Conservation (phyloP, 2,888 invertebrate species). For the Hedya salicella region DNA sequence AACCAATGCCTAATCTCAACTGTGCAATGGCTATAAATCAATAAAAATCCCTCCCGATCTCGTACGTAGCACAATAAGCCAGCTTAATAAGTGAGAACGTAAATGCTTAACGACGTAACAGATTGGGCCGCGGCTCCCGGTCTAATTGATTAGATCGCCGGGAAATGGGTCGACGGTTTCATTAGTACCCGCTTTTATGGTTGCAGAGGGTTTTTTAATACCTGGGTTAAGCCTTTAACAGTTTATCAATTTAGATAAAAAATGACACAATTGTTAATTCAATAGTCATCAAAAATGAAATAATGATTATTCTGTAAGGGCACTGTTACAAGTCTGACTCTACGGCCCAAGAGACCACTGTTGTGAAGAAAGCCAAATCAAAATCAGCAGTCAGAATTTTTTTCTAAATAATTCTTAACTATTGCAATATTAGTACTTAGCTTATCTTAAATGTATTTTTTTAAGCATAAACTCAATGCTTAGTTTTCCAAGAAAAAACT, state of each 20-base stretch:
- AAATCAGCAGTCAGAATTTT: too few species aligned
- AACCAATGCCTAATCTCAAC: too few species aligned
- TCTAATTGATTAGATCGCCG: slow-evolving; percentile 33
- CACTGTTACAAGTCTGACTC: too few species aligned
- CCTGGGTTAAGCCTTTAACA: not conserved
- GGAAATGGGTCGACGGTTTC: slow-evolving; percentile 28
- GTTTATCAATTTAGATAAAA: not conserved
- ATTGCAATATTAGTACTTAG: too few species aligned
- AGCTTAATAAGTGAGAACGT: slow-evolving; percentile 26
- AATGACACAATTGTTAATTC: too few species aligned
- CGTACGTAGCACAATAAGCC: slow-evolving; percentile 9
- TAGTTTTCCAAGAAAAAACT: too few species aligned
- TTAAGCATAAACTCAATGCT: too few species aligned
- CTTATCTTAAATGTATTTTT: too few species aligned
- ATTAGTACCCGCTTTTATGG: slow-evolving; percentile 13
- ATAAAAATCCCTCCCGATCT: not conserved
- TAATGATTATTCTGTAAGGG: not conserved
- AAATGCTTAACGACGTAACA: slow-evolving; percentile 20
- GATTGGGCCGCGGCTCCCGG: slow-evolving; percentile 16
- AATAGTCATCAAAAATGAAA: too few species aligned
- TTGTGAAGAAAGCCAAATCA: too few species aligned
- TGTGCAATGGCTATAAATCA: not conserved
- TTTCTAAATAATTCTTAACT: too few species aligned
- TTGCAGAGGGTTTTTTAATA: slow-evolving; percentile 1
- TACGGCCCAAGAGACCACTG: too few species aligned